Evolutionary conservation across 2,797 vertebrate species (phyloP).

Genomic region (Lemur catta): DNA sequence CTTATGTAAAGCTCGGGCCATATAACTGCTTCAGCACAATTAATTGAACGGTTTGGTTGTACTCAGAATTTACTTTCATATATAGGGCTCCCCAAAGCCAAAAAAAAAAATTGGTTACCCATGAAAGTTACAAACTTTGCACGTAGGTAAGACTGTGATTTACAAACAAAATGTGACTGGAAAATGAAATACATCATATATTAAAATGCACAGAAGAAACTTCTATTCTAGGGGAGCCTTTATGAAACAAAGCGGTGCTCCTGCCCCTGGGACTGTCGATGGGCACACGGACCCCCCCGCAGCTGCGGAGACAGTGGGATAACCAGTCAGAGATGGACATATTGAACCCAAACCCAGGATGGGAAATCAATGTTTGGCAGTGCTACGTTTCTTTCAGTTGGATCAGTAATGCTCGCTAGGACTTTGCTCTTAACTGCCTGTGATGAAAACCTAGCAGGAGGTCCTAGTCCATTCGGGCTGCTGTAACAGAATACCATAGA

Average conservation of each 20-base stretch:
- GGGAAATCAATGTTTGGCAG: not conserved
- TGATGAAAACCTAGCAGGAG: not conserved
- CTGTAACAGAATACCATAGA: not conserved
- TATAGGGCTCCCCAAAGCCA: not conserved
- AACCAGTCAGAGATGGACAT: accelerated
- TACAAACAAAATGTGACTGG: not conserved
- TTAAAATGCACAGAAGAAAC: not conserved
- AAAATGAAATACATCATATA: accelerated
- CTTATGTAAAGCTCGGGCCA: not conserved
- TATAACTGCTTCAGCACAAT: not conserved
- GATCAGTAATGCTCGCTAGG: not conserved
- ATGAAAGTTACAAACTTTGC: not conserved
- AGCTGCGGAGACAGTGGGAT: accelerated
- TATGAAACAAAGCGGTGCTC: not conserved
- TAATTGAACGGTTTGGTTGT: not conserved
- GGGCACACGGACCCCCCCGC: too few relatives aligned
- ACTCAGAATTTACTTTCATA: not conserved
- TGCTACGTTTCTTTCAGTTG: not conserved
- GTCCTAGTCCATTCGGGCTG: not conserved
- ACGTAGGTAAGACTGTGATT: not conserved
- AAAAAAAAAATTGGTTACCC: not conserved
- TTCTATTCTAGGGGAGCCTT: not conserved
- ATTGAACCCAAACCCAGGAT: not conserved
- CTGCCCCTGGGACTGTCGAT: too few relatives aligned
- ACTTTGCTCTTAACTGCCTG: not conserved